A percentile compares a stretch with the other conserved stretches of the same genome.
Evolutionary conservation across 2,113 vertebrate genomes (phyloP).

Genomic region (Columba livia): DNA sequence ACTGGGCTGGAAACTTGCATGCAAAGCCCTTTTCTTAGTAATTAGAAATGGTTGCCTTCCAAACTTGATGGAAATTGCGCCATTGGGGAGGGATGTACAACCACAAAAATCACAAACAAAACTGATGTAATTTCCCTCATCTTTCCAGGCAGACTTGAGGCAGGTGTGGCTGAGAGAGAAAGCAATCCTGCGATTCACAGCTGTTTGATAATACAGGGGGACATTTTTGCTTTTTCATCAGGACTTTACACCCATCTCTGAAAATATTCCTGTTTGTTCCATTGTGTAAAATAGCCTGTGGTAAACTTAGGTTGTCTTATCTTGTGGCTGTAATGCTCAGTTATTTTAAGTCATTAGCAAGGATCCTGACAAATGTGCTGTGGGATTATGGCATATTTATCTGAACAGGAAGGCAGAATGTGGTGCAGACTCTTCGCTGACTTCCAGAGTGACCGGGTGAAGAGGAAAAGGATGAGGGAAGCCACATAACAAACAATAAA

Average conservation of each 20-base stretch:
- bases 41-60: not conserved
- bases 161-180: not conserved
- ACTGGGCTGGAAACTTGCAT: not conserved
- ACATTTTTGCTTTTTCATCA: not conserved
- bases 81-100: not conserved
- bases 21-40: not conserved
- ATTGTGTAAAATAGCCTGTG: not conserved
- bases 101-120: not conserved
- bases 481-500: not conserved
- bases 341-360: not conserved
- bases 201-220: not conserved
- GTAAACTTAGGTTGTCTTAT: not conserved
- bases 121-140: fast-evolving
- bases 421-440: not conserved
- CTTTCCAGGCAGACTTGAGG: not conserved
- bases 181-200: not conserved
- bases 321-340: not conserved
- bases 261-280: not conserved
- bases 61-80: not conserved
- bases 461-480: not conserved
- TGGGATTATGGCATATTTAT: not conserved
- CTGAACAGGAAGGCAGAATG: not conserved
- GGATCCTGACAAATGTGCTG: not conserved
- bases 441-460: not conserved
- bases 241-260: not conserved